Evolutionary conservation across 2,113 vertebrate species (phyloP), one percentile per base, ranked within the genome.

Genomic region (Pterocles orientalis): DNA sequence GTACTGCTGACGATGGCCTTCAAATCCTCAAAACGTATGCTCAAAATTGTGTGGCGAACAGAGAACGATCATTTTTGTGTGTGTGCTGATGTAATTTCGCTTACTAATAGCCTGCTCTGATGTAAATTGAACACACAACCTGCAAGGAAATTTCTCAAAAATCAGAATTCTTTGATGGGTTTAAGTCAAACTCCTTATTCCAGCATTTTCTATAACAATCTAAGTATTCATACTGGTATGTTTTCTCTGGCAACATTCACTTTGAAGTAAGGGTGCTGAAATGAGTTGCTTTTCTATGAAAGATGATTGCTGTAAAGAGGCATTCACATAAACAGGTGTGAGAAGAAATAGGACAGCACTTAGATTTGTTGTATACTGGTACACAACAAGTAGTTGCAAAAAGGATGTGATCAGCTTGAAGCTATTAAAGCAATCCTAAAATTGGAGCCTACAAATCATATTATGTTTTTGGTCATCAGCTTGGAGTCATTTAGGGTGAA

Each of bases 381-480:
- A 75, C 34, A 47, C 4, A 56, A 28, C 6, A 33, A 91, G 75
- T 33, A 82, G 29, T 23, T 56, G 48, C 28, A n/a, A 23, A 91
- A 94, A 92, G 21, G 34, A 71, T 72, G 31, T 36, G 66, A 85
- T 87, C 58, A 76, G 66, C 81, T 36, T 73, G 70, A 80, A 87
- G 58, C 41, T 50, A 87, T 79, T 76, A 92, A 91, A 92, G 50
- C 57, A 57, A 72, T 87, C 78, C 79, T 45, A 60, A 92, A 95
- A 92, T 45, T 69, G 41, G 65, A 92, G 48, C 26, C 48, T 82
- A 21, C 47, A 72, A 89, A 90, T 64, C 53, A 57, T 64, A 65
- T 41, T 64, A 41, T 56, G 28, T 61, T 92, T 76, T 50, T 57
- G 23, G 21, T 90, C 29, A 70, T 90, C 82, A 78, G 31, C 56